phyloP scores from a whole-genome alignment of 2,113 vertebrate species.

The Albula glossodonta region DNA sequence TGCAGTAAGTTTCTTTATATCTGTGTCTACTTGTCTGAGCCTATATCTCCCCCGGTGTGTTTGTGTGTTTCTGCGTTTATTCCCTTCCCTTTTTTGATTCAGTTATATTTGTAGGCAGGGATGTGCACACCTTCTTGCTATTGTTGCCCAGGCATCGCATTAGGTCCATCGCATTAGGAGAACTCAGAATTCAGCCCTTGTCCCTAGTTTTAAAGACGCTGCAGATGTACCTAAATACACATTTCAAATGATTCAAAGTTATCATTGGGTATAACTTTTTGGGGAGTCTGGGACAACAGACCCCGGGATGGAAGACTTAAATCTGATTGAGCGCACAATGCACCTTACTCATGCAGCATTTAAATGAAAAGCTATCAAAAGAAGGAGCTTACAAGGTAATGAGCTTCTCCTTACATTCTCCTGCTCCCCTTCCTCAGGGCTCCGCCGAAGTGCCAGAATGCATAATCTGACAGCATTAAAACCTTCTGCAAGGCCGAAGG shows the following conservation, averaged over 20 bases:
- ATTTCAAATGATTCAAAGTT: slow-evolving; percentile 41
- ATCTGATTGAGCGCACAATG: slow-evolving; percentile 34
- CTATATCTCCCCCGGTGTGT: background rate
- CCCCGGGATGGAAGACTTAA: slow-evolving; percentile 42
- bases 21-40: background rate
- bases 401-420: slow-evolving; percentile 31
- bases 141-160: too few species aligned
- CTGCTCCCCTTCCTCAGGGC: slow-evolving; percentile 31
- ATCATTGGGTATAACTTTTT: slow-evolving; percentile 57
- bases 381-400: slow-evolving; percentile 36
- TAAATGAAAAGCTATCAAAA: slow-evolving; percentile 47
- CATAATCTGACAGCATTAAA: slow-evolving; percentile 49
- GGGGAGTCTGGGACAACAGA: slow-evolving; percentile 41
- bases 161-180: too few species aligned
- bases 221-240: too few species aligned
- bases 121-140: too few species aligned
- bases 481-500: slow-evolving; percentile 26
- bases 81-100: slow-evolving; percentile 43
- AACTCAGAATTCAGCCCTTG: too few species aligned
- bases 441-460: slow-evolving; percentile 33
- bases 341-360: slow-evolving; percentile 42
- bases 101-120: slow-evolving; percentile 22
- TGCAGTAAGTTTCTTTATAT: background rate
- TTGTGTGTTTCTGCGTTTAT: slow-evolving; percentile 39
- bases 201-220: too few species aligned